phyloP scores from a whole-genome alignment of 2,888 invertebrate species.

The Trileptium ribeirensis region DNA sequence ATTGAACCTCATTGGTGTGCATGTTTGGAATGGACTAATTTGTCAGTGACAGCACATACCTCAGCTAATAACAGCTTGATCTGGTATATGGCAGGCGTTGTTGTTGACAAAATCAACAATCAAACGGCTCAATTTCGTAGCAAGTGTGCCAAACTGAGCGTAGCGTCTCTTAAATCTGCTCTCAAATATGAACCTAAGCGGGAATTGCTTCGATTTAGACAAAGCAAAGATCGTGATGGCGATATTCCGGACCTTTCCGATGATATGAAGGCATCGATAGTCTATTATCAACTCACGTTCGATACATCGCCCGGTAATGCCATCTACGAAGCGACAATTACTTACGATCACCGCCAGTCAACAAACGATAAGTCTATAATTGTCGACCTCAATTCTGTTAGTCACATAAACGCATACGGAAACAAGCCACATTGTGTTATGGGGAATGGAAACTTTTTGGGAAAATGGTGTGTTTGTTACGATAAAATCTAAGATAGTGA shows the following conservation, averaged over 20 bases:
- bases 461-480: slow-evolving; percentile 47
- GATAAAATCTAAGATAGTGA: slow-evolving; percentile 39
- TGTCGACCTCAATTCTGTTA: slow-evolving; percentile 65
- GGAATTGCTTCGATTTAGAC: slow-evolving; percentile 41
- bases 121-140: slow-evolving; percentile 56
- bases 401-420: slow-evolving; percentile 75
- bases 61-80: no score
- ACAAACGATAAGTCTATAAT: slow-evolving; percentile 59
- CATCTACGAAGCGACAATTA: slow-evolving; percentile 73
- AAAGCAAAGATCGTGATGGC: slow-evolving; percentile 67
- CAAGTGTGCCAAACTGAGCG: slow-evolving; percentile 48
- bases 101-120: slow-evolving; percentile 51
- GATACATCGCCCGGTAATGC: slow-evolving; percentile 66
- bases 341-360: slow-evolving; percentile 59
- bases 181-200: slow-evolving; percentile 45
- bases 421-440: slow-evolving; percentile 72
- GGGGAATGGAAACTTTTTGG: slow-evolving; percentile 51
- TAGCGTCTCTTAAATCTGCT: slow-evolving; percentile 65
- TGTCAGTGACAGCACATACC: slow-evolving; percentile 58
- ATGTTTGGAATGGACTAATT: slow-evolving; percentile 71
- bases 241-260: slow-evolving; percentile 70
- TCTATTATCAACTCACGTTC: slow-evolving; percentile 72
- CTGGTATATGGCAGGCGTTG: slow-evolving; percentile 55
- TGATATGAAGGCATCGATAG: slow-evolving; percentile 59
- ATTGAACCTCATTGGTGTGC: slow-evolving; percentile 94